Conservation (phyloP, 37 sponge, comb jelly and placozoan genomes). For the Crambe crambe region DNA sequence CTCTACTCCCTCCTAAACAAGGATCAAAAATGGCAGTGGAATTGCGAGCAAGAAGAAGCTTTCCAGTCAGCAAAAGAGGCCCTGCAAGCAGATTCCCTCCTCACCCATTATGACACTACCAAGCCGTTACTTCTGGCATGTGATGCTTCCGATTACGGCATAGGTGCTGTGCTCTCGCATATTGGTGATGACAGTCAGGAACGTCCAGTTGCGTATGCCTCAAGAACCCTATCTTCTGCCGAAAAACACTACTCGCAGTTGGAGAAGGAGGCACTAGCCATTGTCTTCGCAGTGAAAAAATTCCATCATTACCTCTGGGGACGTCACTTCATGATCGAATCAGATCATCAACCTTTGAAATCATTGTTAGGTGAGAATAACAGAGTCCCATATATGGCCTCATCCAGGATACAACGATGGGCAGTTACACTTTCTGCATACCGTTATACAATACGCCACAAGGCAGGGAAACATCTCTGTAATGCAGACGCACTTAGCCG, state of each 20-base stretch:
- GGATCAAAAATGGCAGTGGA: neutral
- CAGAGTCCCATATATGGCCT: neutral
- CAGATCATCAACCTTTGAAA: constrained; percentile 1
- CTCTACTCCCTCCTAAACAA: neutral
- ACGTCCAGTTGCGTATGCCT: constrained; percentile 2
- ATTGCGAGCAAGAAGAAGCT: neutral
- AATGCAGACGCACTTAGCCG: neutral
- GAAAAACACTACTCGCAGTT: too few species aligned
- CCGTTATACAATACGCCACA: neutral
- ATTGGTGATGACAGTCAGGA: neutral
- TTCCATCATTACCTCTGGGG: constrained; percentile 2
- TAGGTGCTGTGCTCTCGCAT: constrained; percentile 45
- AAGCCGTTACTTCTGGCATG: constrained; percentile 40
- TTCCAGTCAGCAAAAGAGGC: constrained; percentile 21
- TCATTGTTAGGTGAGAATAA: neutral
- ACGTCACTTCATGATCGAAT: neutral
- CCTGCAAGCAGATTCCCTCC: constrained; percentile 3
- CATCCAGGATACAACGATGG: neutral
- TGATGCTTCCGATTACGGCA: constrained; percentile 43
- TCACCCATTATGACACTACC: constrained; percentile 27
- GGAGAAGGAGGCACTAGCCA: constrained; percentile 10
- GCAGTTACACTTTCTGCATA: neutral
- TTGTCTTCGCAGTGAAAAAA: constrained; percentile 9
- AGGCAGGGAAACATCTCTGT: neutral
- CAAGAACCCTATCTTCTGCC: neutral